Base-by-base conservation (phyloP, 2,113 vertebrate species). In the Enhydra lutris region DNA sequence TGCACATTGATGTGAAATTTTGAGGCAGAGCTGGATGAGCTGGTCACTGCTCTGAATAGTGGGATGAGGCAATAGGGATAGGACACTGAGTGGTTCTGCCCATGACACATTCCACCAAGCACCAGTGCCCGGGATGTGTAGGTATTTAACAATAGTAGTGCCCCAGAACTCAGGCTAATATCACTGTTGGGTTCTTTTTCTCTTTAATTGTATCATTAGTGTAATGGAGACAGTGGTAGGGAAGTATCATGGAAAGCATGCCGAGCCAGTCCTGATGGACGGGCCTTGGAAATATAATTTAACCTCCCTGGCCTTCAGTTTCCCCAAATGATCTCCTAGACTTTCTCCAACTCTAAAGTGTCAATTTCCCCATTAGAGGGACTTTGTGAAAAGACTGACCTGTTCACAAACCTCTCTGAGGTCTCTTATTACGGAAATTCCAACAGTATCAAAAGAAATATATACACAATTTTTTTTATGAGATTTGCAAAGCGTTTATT, bases 341-440 rank as follows among this genome's bases (percentile, higher is more conserved):
- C 71, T 86, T 52, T 78, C 74, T 78, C 52, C 23, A 94, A 39
- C n/a, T 96, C 47, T 65, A 69, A 59, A 71, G 7, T 90, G 6
- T 31, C 26, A 6, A 4, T 87, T 84, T 65, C 74, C 4, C 73
- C 55, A 65, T 63, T 50, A 73, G 45, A 73, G 17, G n/a, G 45
- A 7, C 39, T 93, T 89, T 89, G 24, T 82, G 67, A 73, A 96
- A 79, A 97, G 52, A 71, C 79, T 67, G 20, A 36, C 24, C 7
- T 81, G 59, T 93, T 97, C 83, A n/a, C 83, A 90, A 36, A 87
- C 11, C 6, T 79, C 57, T 94, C 61, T 84, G 59, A 94, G 55
- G 83, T 82, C 59, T 45, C 50, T 52, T 93, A 29, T 36, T 52
- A 74, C 79, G 24, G 57, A 86, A 71, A 65, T 91, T 90, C 26